Evolutionary conservation across 2,113 vertebrate genomes (phyloP).

Genomic region (Amphilophus citrinellus): DNA sequence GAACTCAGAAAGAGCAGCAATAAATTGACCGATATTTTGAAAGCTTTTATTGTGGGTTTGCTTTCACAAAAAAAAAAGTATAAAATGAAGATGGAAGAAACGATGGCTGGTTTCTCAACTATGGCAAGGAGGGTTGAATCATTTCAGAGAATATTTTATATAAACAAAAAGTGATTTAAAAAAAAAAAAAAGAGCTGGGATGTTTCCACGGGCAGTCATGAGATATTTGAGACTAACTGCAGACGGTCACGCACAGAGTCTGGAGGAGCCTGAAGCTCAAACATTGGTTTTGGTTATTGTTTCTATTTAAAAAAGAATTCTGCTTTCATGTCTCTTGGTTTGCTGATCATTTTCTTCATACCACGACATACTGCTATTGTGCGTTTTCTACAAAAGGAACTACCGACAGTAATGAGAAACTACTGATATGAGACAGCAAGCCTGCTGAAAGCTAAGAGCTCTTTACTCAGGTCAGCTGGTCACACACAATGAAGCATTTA

Average conservation of each 20-base stretch:
- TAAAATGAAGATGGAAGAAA: neutral
- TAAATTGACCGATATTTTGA: neutral
- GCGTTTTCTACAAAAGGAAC: neutral
- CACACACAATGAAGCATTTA: neutral
- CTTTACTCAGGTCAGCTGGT: neutral
- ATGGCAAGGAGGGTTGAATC: neutral
- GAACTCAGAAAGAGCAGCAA: neutral
- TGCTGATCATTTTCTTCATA: neutral
- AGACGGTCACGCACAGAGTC: neutral
- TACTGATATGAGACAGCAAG: neutral
- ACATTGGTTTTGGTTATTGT: neutral
- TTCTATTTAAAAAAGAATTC: neutral
- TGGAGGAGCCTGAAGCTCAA: neutral
- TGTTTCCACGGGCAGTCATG: neutral
- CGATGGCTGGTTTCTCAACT: neutral
- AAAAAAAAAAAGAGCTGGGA: neutral
- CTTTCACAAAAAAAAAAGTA: neutral
- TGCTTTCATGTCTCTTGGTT: neutral
- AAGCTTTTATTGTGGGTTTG: neutral
- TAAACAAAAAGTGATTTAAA: neutral
- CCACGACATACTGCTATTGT: rapidly evolving
- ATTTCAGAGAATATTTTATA: neutral
- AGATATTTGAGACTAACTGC: neutral
- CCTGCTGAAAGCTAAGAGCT: neutral
- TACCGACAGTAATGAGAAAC: neutral